phyloP scores from a whole-genome alignment of 2,797 vertebrate species.

The Mastacembelus armatus region DNA sequence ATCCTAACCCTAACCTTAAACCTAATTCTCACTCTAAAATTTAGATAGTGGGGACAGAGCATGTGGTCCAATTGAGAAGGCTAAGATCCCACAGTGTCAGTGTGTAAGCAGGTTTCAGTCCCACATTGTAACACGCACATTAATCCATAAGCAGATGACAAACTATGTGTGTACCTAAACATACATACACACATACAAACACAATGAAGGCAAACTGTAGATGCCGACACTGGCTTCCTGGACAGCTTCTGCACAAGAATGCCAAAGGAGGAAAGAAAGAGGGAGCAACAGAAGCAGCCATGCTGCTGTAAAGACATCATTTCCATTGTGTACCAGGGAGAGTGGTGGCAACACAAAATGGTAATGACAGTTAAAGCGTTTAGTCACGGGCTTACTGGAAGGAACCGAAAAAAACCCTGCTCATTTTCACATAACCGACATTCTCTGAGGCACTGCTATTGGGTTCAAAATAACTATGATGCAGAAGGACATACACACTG shows the following conservation, averaged over 20 bases:
- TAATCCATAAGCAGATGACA: neutral
- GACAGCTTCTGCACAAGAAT: slow-evolving; percentile 50
- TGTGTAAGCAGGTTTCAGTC: no score
- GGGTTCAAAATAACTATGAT: slow-evolving; percentile 38
- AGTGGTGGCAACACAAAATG: slow-evolving; percentile 72
- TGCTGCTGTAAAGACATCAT: slow-evolving; percentile 64
- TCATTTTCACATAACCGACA: slow-evolving; percentile 52
- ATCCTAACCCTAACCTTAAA: no score
- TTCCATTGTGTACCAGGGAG: slow-evolving; percentile 65
- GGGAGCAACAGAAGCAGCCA: slow-evolving; percentile 35
- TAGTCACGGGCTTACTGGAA: slow-evolving; percentile 67
- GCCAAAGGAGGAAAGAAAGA: slow-evolving; percentile 56
- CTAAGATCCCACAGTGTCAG: no score
- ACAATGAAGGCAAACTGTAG: slow-evolving; percentile 13
- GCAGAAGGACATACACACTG: slow-evolving; percentile 16
- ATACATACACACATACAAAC: slow-evolving; percentile 21
- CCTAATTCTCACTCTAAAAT: no score
- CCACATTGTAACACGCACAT: no score
- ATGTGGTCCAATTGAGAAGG: no score
- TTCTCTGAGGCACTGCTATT: slow-evolving; percentile 30
- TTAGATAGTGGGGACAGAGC: no score
- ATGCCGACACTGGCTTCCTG: slow-evolving; percentile 62
- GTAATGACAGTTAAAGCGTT: slow-evolving; percentile 76
- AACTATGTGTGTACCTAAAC: slow-evolving; percentile 3
- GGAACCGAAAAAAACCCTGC: slow-evolving; percentile 24